Percentiles rank a stretch among this genome's conserved stretches.
Conservation (phyloP, 2,797 vertebrate species). For the Acrossocheilus fasciatus region DNA sequence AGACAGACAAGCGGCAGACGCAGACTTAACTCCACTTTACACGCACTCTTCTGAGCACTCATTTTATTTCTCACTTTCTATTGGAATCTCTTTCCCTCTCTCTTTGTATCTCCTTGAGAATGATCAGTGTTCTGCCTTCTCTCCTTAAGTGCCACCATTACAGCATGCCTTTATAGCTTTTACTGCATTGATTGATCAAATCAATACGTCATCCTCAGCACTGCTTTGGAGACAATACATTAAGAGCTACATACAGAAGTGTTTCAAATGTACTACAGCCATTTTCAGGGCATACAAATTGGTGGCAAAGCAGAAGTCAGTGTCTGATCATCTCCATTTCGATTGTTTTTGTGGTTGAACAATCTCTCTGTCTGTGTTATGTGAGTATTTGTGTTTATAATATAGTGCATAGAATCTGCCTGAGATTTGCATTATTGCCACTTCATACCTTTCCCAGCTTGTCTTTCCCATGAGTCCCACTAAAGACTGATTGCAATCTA, state of each 20-base stretch:
- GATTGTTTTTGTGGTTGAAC: slow-evolving; percentile 15
- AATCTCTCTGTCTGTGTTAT: neutral
- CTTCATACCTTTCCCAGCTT: neutral
- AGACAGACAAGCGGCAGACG: slow-evolving; percentile 66
- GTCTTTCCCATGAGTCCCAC: neutral
- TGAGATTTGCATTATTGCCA: slow-evolving; percentile 25
- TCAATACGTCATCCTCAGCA: slow-evolving; percentile 80
- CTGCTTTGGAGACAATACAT: slow-evolving; percentile 78
- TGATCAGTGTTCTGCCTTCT: slow-evolving; percentile 65
- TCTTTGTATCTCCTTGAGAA: slow-evolving; percentile 47
- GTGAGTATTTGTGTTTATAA: neutral
- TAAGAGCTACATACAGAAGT: slow-evolving; percentile 69
- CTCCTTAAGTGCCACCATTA: slow-evolving; percentile 82
- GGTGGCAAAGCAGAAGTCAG: slow-evolving; percentile 27
- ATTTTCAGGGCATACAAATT: slow-evolving; percentile 19
- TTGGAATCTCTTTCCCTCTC: slow-evolving; percentile 14
- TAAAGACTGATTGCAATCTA: slow-evolving; percentile 25
- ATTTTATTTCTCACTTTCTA: slow-evolving; percentile 18
- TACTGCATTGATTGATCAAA: slow-evolving; percentile 80
- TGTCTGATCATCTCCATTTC: slow-evolving; percentile 18
- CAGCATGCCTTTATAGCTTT: slow-evolving; percentile 78
- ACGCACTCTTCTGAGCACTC: slow-evolving; percentile 39
- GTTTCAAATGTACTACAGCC: slow-evolving; percentile 66
- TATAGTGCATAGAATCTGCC: neutral
- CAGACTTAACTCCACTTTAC: slow-evolving; percentile 69